Evolutionary conservation across 2,113 vertebrate genomes (phyloP).

Genomic region (Ariopsis seemanni): DNA sequence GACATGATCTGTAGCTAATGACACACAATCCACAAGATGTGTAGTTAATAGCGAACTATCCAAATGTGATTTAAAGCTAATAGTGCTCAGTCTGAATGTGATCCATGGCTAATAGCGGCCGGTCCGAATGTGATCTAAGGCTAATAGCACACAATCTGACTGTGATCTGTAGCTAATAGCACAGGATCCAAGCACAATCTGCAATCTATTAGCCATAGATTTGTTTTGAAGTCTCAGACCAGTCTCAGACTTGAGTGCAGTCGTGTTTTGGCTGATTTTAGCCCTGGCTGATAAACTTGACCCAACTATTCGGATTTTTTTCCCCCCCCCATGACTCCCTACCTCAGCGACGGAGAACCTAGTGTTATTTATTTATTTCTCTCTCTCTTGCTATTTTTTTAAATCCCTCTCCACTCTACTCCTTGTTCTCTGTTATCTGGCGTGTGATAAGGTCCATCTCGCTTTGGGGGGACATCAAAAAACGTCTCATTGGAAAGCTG

Average conservation of each 20-base stretch:
- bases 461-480: slow-evolving; percentile 67
- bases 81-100: slow-evolving; percentile 4
- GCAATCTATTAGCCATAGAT: slow-evolving; percentile 15
- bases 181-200: slow-evolving; percentile 7
- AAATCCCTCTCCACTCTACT: slow-evolving; percentile 29
- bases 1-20: slow-evolving; percentile 25
- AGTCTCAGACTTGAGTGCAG: not conserved
- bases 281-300: slow-evolving; percentile 9
- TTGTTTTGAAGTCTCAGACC: slow-evolving; percentile 22
- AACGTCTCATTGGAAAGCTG: slow-evolving; percentile 55
- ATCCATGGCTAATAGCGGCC: slow-evolving; percentile 15
- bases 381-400: slow-evolving; percentile 48
- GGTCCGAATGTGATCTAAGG: slow-evolving; percentile 14
- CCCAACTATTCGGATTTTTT: not conserved
- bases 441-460: slow-evolving; percentile 69
- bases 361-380: slow-evolving; percentile 69
- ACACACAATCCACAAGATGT: slow-evolving; percentile 12
- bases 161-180: slow-evolving; percentile 20
- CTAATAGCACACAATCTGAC: slow-evolving; percentile 16
- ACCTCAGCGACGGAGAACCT: slow-evolving; percentile 21
- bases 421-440: slow-evolving; percentile 63
- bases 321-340: not conserved
- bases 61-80: slow-evolving; percentile 23
- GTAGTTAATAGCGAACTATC: not conserved
- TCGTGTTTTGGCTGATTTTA: slow-evolving; percentile 26